Evolutionary conservation across 2,797 vertebrate species (phyloP).

Genomic region (Anableps anableps): DNA sequence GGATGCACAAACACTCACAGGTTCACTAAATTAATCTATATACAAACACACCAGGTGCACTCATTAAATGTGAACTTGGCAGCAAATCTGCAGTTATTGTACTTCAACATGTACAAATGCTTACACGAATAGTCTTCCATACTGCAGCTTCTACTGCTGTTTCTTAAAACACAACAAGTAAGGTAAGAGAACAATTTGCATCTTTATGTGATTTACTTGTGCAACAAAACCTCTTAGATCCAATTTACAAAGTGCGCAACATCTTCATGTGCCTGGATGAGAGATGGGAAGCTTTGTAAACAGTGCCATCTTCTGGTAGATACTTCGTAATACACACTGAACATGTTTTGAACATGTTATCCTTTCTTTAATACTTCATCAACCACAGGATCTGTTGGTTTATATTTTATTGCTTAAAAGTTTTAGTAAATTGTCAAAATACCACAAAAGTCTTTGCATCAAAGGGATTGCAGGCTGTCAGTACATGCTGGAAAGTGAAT

Average conservation of each 20-base stretch:
- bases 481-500: no score
- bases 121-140: not conserved
- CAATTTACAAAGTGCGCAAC: not conserved
- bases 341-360: not conserved
- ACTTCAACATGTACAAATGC: not conserved
- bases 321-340: conserved; percentile 14
- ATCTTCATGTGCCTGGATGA: not conserved
- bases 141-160: not conserved
- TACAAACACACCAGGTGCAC: not conserved
- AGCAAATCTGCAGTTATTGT: conserved; percentile 12
- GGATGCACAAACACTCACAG: conserved; percentile 15
- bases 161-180: not conserved
- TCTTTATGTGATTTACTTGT: conserved; percentile 15
- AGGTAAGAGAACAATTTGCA: conserved; percentile 11
- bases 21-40: conserved; percentile 10
- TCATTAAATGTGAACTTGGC: conserved; percentile 4
- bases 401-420: not conserved
- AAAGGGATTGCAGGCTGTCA: not conserved
- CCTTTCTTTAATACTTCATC: not conserved
- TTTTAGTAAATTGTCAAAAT: not conserved
- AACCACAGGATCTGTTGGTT: not conserved
- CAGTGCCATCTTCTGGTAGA: conserved; percentile 54
- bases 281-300: conserved; percentile 19
- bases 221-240: not conserved
- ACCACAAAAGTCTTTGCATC: not conserved